phyloP scores from a whole-genome alignment of 2,113 vertebrate species.

The Sceloporus undulatus region DNA sequence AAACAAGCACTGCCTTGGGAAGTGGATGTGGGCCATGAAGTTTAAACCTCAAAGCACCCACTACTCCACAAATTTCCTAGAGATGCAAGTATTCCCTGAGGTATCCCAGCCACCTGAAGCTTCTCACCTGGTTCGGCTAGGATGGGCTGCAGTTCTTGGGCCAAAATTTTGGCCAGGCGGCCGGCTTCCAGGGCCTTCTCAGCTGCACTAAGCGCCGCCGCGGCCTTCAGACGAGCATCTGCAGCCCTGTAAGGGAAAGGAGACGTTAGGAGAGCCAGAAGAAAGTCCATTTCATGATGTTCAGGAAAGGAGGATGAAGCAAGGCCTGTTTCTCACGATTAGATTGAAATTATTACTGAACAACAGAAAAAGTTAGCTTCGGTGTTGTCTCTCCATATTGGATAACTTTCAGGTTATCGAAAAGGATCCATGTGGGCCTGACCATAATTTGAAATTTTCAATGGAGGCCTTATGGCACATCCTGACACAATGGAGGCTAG shows the following conservation, averaged over 20 bases:
- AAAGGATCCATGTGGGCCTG: too few relatives aligned
- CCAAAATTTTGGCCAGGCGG: slow-evolving; percentile 73
- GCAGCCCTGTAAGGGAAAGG: slow-evolving; percentile 63
- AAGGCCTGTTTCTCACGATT: too few relatives aligned
- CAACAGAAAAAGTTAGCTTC: too few relatives aligned
- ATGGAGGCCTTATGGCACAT: too few relatives aligned
- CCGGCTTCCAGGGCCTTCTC: slow-evolving; percentile 75
- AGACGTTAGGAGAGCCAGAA: not conserved
- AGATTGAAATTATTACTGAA: too few relatives aligned
- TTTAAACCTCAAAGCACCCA: not conserved
- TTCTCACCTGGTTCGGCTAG: slow-evolving; percentile 71
- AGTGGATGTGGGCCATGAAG: not conserved
- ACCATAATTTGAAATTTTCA: too few relatives aligned
- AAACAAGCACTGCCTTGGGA: not conserved
- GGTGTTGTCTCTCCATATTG: too few relatives aligned
- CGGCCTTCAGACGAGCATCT: slow-evolving; percentile 74
- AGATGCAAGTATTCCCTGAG: too few relatives aligned
- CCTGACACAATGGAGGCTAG: too few relatives aligned
- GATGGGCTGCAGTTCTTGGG: slow-evolving; percentile 71
- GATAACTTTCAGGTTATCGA: too few relatives aligned
- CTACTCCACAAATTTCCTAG: not conserved
- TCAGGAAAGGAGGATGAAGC: not conserved
- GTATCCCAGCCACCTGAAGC: too few relatives aligned
- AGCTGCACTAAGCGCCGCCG: slow-evolving; percentile 63
- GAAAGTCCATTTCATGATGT: not conserved